Evolutionary conservation across 2,113 vertebrate genomes (phyloP), one percentile per base, ranked within the genome.

Genomic region (Centropus unirufus): DNA sequence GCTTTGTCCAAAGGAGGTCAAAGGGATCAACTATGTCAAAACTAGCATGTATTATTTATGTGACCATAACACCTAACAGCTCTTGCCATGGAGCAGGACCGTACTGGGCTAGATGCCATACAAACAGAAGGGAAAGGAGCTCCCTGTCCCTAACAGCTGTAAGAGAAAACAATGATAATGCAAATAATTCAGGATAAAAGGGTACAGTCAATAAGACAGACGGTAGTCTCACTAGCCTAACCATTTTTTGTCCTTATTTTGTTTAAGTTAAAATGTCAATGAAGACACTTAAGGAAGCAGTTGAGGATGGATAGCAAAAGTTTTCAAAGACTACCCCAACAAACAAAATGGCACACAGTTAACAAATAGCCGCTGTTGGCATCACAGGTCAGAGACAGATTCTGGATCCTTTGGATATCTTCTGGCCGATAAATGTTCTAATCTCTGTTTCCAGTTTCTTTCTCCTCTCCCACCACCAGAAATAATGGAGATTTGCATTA

Each of bases 31-130:
- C 22, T 73, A 51, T 13, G 11, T 47, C 49, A 83, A 36, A 12
- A 22, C 19, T 23, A 64, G 7, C 11, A 58, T 27, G 7, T 46
- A 29, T 69, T 62, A 55, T 54, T 94, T 69, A 61, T 32, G 40
- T 51, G 29, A 83, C n/a, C 19, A 4, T 39, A 46, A 83, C 59
- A 82, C 36, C 54, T 67, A 47, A 32, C 11, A 80, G 22, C 42
- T 73, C 62, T 26, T 69, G 20, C 42, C 59, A 73, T 8, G 42
- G 21, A 76, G 34, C 6, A 39, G n/a, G 66, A 74, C 26, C 4
- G 0, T 42, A 54, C 12, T 1, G 0, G 42, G 44, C 51, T 59
- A 49, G 44, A 46, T 49, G 14, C 29, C 11, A 0, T 30, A 59
- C 14, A 68, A 89, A 73, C 8, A 88, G n/a, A 85, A 76, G 24